Evolutionary conservation across 2,797 vertebrate genomes (phyloP), one percentile per base, ranked within the genome.

Genomic region (Gymnocypris eckloni): DNA sequence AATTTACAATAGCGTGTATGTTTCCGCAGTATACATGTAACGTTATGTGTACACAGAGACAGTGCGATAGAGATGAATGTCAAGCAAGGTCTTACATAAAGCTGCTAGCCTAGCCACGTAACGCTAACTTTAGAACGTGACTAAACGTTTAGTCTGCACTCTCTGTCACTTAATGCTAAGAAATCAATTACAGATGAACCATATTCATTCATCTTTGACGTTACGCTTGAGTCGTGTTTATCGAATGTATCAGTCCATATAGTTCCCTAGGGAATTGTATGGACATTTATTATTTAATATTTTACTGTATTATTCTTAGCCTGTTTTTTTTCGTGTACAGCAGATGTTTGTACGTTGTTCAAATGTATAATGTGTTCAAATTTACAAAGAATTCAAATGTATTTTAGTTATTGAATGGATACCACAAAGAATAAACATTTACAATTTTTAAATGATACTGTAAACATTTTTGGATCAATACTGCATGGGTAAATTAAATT

Each of bases 61-160:
- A 0, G 28, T 39, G 54, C 6, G 54, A 43, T n/a, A 25, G 52
- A 41, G 78, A 39, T 52, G 67, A 81, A 81, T 81, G 84, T 86
- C 84, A 86, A 39, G 15, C 77, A 85, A 75, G 78, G 84, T 86
- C 78, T 81, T 52, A 6, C 22, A 4, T 4, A 79, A 73, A 86
- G 18, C 22, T 25, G 33, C 52, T 86, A 81, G 69, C 78, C n/a
- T 86, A 86, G 84, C 78, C 52, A 66, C 69, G 0, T 4, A 28
- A 85, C 43, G 43, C 43, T 11, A 43, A 10, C 39, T 48, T 25
- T 15, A 0, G 3, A 18, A 66, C 33, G n/a, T 48, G 41, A 54
- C 6, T 28, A 50, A 28, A 45, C 13, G n/a, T 10, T 50, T 10
- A 43, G 41, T n/a, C 20, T 59, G 22, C 52, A 59, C 12, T 1